Percentiles rank a stretch among this genome's conserved stretches.
These are phyloP conservation scores for Geodia barretti DNA, from an alignment of 37 sponge, comb jelly and placozoan genomes.

Conservation along the genomic window DNA sequence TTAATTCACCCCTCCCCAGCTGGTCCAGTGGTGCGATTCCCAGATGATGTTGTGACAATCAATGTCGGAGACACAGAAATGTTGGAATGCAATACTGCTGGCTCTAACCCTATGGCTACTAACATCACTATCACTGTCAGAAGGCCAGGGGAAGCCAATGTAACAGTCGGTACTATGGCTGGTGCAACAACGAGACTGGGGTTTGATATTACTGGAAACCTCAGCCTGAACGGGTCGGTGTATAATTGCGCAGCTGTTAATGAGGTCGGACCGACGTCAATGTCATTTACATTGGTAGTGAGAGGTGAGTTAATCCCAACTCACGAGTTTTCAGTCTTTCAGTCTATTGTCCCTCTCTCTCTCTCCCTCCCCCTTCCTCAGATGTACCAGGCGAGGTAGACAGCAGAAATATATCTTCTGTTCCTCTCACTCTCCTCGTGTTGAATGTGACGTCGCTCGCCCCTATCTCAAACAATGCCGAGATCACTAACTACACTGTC, in stretches of 20 bases:
- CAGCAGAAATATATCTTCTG: not conserved
- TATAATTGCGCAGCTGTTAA: not conserved
- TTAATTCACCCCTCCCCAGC: too few species aligned
- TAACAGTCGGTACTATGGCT: too few species aligned
- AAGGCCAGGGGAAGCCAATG: not conserved
- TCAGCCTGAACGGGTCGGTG: not conserved
- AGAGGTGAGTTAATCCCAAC: not conserved
- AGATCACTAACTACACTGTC: constrained; percentile 28
- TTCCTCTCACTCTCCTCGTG: not conserved
- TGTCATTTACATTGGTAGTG: not conserved
- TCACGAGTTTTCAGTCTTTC: not conserved
- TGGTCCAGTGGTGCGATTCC: too few species aligned
- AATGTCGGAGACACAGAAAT: not conserved
- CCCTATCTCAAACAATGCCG: constrained; percentile 32
- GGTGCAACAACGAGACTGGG: too few species aligned
- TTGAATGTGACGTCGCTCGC: constrained; percentile 8
- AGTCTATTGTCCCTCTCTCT: not conserved
- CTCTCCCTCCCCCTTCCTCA: constrained; percentile 8
- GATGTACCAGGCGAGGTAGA: constrained; percentile 32
- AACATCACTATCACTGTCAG: not conserved
- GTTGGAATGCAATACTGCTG: not conserved
- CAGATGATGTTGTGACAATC: not conserved
- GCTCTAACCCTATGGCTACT: not conserved
- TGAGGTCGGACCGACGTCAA: not conserved
- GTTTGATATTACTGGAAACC: not conserved